Base-by-base conservation (phyloP, 2,113 vertebrate species). In the Podarcis raffonei region DNA sequence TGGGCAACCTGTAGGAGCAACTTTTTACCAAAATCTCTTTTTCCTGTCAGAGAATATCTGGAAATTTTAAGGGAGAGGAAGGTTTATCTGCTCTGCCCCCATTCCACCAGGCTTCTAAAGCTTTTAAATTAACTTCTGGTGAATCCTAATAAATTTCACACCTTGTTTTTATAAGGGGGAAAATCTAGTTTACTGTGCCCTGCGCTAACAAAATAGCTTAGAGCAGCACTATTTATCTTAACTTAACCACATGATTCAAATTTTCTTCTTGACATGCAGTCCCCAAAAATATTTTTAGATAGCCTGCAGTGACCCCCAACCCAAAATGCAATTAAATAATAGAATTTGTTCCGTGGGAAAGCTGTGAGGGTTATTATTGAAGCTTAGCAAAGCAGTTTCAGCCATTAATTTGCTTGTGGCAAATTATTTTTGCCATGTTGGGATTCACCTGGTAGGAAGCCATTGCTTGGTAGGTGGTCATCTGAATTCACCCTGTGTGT, bases 251-350 rank as follows among this genome's bases (percentile, higher is more conserved):
- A 81, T 74, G 68, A 75, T 65, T 42, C 80, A 81, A 75, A 82
- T 71, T 59, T 80, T 69, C 76, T 80, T 32, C 42, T 39, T 62
- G n/a, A 72, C 79, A 81, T 87, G 53, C 25, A 23, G 32, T 48
- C 66, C 48, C 59, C 13, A 82, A 87, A 87, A 39, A 62, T 62
- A 82, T 82, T 59, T 81, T 87, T 82, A 82, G 32, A 39, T 72
- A 72, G 39, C 78, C 86, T 87, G 32, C 27, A 81, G 4, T 87
- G 53, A 74, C 25, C 48, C 15, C 18, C 32, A 30, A 22, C 32
- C n/a, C 22, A 25, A 37, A 74, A 57, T 84, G n/a, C 75, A 87
- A n/a, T 75, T 75, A 79, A 79, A 86, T 80, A 76, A 85, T 39
- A 62, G 25, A 12, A 75, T 39, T 85, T 85, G 8, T 85, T 39